A percentile compares a stretch with the other conserved stretches of the same genome.
Conservation (phyloP, 2,797 vertebrate genomes). For the Hirundo rustica region DNA sequence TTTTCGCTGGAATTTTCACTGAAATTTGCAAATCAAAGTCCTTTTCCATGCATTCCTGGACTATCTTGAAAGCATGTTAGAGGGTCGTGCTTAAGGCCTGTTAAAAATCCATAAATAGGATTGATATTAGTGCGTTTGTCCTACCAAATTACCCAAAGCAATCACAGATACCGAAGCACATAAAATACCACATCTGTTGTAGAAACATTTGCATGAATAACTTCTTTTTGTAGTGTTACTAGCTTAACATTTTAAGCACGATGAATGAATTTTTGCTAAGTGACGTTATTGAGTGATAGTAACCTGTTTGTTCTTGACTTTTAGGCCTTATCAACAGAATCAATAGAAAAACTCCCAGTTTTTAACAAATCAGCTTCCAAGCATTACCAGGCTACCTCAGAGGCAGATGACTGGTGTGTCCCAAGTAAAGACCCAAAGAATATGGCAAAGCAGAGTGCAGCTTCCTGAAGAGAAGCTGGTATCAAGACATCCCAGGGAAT, state of each 20-base stretch:
- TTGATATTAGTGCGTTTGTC: not conserved
- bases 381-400: slow-evolving; percentile 87
- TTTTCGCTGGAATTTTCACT: not conserved
- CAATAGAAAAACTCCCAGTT: slow-evolving; percentile 93
- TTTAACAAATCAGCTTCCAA: slow-evolving; percentile 94
- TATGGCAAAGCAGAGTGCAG: slow-evolving; percentile 80
- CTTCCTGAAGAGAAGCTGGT: slow-evolving; percentile 58
- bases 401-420: slow-evolving; percentile 96
- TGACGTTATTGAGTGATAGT: not conserved
- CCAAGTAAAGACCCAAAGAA: slow-evolving; percentile 92
- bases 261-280: not conserved
- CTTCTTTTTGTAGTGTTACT: not conserved
- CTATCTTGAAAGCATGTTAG: not conserved
- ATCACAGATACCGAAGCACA: not conserved
- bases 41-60: not conserved
- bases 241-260: not conserved
- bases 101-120: not conserved
- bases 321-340: slow-evolving; percentile 94
- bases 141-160: not conserved
- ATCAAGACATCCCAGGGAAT: slow-evolving; percentile 29
- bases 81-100: not conserved
- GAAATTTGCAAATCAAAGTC: not conserved
- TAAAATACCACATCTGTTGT: not conserved
- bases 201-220: not conserved
- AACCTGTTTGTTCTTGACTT: not conserved